Evolutionary conservation across 2,797 vertebrate genomes (phyloP).

Genomic region (Catostomus latipinnis): DNA sequence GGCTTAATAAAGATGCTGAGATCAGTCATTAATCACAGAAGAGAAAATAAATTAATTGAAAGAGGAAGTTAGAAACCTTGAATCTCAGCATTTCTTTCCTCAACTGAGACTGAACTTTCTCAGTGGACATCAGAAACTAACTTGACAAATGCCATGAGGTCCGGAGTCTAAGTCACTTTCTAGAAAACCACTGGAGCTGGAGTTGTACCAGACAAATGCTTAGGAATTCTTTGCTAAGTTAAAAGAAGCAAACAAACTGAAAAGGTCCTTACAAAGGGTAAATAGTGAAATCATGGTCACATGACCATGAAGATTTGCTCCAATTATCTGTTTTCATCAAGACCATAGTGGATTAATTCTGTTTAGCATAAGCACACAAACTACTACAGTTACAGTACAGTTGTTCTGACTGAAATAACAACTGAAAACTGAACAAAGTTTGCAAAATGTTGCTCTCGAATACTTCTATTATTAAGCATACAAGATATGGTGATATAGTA

Average conservation of each 20-base stretch:
- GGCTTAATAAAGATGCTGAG: constrained; percentile 15
- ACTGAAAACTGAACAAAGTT: no score
- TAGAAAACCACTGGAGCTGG: not conserved
- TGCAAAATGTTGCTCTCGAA: no score
- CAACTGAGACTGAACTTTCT: not conserved
- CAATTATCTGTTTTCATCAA: not conserved
- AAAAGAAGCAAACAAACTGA: not conserved
- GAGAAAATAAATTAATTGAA: constrained; percentile 31
- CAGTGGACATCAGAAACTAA: constrained; percentile 12
- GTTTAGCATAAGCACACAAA: no score
- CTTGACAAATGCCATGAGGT: not conserved
- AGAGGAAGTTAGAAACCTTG: constrained; percentile 12
- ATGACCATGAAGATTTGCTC: not conserved
- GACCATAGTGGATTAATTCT: not conserved
- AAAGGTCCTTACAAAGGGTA: not conserved
- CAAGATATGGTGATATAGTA: no score
- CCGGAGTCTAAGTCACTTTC: not conserved
- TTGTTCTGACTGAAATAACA: no score
- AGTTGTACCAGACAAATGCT: constrained; percentile 18
- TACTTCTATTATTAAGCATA: no score
- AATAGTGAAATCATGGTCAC: not conserved
- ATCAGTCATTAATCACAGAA: constrained; percentile 34
- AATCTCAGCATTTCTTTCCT: constrained; percentile 23
- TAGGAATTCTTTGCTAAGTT: not conserved
- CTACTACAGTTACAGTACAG: no score